A percentile compares a stretch with the other conserved stretches of the same genome.
phyloP scores from a whole-genome alignment of 92 coral and sea anemone species.

The Phenganax marumi region DNA sequence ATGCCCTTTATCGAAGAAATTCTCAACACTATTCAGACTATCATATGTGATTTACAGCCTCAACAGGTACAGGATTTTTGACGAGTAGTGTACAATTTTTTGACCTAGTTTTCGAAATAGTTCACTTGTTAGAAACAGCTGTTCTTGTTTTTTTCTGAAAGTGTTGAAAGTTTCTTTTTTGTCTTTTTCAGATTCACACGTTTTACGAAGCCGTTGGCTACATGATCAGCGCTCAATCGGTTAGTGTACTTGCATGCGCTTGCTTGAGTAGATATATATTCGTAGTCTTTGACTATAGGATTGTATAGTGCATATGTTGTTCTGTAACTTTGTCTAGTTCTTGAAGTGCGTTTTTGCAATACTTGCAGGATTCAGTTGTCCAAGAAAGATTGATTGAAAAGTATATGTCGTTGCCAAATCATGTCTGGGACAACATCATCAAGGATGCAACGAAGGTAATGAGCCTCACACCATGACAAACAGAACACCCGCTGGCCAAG shows the following conservation, averaged over 20 bases:
- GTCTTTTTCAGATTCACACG: constrained; percentile 72
- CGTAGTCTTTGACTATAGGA: background rate
- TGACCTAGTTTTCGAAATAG: too few relatives aligned
- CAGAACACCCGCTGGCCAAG: background rate
- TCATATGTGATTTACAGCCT: constrained; percentile 95
- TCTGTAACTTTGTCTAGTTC: background rate
- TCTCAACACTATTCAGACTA: constrained; percentile 90
- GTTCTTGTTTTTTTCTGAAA: background rate
- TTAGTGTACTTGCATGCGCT: constrained; percentile 44
- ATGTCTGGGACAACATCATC: constrained; percentile 97
- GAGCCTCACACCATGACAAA: background rate
- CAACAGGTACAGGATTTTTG: constrained; percentile 65
- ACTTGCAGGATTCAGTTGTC: constrained; percentile 85
- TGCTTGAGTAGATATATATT: background rate
- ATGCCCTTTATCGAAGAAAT: constrained; percentile 99
- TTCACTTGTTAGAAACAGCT: background rate
- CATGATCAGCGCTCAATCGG: constrained; percentile 99
- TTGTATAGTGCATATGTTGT: background rate
- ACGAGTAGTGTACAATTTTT: too few relatives aligned
- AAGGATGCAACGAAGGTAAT: constrained; percentile 94
- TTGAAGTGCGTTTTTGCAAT: background rate
- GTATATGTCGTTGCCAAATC: constrained; percentile 99
- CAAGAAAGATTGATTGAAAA: constrained; percentile 98
- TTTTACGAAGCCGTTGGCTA: constrained; percentile 99
- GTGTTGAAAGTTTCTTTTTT: background rate